Conservation (phyloP, 1,140 invertebrate species). For the Theocolax elegans region DNA sequence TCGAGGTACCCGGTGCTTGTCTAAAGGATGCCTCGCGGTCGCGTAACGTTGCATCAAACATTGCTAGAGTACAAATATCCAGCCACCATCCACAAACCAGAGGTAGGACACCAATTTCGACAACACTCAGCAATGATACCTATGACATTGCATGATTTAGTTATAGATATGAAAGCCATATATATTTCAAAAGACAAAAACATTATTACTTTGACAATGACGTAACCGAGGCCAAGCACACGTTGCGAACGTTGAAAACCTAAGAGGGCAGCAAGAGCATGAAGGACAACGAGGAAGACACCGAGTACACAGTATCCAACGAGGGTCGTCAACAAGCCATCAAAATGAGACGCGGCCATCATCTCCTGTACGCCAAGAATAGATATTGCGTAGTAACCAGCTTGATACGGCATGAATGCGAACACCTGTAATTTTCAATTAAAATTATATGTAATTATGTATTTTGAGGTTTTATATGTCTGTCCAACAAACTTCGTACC, state of each 20-base stretch:
- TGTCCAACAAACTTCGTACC: constrained; percentile 50
- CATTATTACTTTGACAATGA: constrained; percentile 85
- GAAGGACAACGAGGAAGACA: constrained; percentile 83
- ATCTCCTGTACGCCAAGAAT: constrained; percentile 81
- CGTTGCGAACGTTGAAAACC: constrained; percentile 84
- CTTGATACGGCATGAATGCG: constrained; percentile 96
- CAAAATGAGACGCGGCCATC: constrained; percentile 86
- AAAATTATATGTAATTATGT: neutral
- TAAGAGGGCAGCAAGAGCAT: constrained; percentile 80
- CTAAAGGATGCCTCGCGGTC: constrained; percentile 89
- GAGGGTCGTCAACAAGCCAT: constrained; percentile 91
- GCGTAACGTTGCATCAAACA: constrained; percentile 93
- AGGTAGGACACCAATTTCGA: constrained; percentile 97
- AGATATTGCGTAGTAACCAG: constrained; percentile 87
- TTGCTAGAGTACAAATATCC: constrained; percentile 95
- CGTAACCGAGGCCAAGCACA: constrained; percentile 93
- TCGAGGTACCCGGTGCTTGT: constrained; percentile 91
- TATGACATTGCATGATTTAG: neutral
- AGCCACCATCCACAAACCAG: constrained; percentile 99
- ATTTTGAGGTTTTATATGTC: neutral
- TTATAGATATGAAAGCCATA: neutral
- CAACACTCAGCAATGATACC: constrained; percentile 88
- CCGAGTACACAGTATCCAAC: constrained; percentile 94
- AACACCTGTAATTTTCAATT: constrained; percentile 69
- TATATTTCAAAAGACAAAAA: neutral